These are phyloP conservation scores for Rapana venosa DNA, from an alignment of 2,888 invertebrate species.

Conservation along the genomic window DNA sequence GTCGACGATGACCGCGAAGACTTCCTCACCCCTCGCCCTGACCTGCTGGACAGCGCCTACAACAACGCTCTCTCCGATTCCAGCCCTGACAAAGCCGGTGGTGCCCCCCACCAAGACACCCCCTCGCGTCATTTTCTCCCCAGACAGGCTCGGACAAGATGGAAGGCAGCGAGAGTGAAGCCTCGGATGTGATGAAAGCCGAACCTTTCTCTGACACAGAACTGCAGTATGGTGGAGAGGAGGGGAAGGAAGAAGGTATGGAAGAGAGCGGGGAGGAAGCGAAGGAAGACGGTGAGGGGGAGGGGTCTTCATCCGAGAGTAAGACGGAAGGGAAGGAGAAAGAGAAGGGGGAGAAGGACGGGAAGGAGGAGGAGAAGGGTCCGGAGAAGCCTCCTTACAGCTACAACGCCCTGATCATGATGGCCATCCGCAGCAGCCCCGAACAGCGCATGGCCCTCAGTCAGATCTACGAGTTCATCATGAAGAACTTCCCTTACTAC, in stretches of 20 bases:
- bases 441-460: constrained; percentile 96
- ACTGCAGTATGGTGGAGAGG: constrained; percentile 3
- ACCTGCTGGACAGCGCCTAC: not conserved
- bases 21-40: not conserved
- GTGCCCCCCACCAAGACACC: not conserved
- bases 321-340: constrained; percentile 28
- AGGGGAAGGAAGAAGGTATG: constrained; percentile 23
- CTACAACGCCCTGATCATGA: constrained; percentile 99
- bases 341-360: constrained; percentile 41
- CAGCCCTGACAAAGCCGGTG: not conserved
- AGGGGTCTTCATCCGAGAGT: constrained; percentile 34
- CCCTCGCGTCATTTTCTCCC: not conserved
- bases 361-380: constrained; percentile 48
- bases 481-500: constrained; percentile 98
- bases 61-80: not conserved
- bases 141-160: not conserved
- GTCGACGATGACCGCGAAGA: not conserved
- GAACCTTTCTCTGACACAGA: constrained; percentile 35
- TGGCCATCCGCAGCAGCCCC: constrained; percentile 96
- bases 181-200: constrained; percentile 14
- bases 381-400: constrained; percentile 93
- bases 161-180: constrained; percentile 31
- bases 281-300: constrained; percentile 39
- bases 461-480: constrained; percentile 98
- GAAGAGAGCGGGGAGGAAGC: constrained; percentile 24